Percentiles rank a stretch among this genome's conserved stretches.
These are phyloP conservation scores for Nothobranchius kuhntae DNA, from an alignment of 2,113 vertebrate genomes.

Conservation along the genomic window DNA sequence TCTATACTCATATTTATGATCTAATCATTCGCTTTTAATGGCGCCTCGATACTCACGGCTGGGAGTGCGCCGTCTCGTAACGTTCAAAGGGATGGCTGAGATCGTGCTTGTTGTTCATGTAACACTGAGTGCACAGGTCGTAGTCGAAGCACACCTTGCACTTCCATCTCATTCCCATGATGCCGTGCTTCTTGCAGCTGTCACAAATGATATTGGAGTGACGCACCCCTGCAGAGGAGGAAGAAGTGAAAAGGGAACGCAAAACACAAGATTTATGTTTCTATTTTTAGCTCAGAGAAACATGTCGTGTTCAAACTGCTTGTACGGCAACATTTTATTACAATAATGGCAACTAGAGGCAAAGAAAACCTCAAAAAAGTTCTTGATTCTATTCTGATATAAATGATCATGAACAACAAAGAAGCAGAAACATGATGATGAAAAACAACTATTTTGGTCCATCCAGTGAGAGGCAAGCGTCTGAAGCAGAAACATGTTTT, in stretches of 20 bases:
- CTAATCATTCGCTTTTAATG: not conserved
- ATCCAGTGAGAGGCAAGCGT: slow-evolving; percentile 61
- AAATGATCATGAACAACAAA: slow-evolving; percentile 23
- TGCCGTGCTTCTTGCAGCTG: slow-evolving; percentile 97
- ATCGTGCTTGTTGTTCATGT: slow-evolving; percentile 97
- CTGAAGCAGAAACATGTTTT: slow-evolving; percentile 63
- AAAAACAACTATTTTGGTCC: slow-evolving; percentile 45
- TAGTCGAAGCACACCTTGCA: slow-evolving; percentile 97
- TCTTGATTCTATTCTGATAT: slow-evolving; percentile 16
- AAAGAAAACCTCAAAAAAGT: not conserved
- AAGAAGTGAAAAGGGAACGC: not conserved
- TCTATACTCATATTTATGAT: too few relatives aligned
- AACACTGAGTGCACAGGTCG: slow-evolving; percentile 96
- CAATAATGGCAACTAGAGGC: not conserved
- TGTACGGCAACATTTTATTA: not conserved
- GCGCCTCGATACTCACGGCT: slow-evolving; percentile 86
- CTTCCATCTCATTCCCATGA: slow-evolving; percentile 98
- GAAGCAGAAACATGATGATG: slow-evolving; percentile 34
- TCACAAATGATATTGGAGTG: slow-evolving; percentile 99
- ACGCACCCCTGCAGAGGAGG: slow-evolving; percentile 84
- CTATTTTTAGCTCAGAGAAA: not conserved
- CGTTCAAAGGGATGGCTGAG: slow-evolving; percentile 91
- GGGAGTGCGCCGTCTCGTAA: slow-evolving; percentile 93
- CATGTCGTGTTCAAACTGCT: not conserved
- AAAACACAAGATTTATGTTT: not conserved